These are phyloP conservation scores for Conops quadrifasciatus DNA, from an alignment of 2,888 invertebrate species.

Conservation along the genomic window DNA sequence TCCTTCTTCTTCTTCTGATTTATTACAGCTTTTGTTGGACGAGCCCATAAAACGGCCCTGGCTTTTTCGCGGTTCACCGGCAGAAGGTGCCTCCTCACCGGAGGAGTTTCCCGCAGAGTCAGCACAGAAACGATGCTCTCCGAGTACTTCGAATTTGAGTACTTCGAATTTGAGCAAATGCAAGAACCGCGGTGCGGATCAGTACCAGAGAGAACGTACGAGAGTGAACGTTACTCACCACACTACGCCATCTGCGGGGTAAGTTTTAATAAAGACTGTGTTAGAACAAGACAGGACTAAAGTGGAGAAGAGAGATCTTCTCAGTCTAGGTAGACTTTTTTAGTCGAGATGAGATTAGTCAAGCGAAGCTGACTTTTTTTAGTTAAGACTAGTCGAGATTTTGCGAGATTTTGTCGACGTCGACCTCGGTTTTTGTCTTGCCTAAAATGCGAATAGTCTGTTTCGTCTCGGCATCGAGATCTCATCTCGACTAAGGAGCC, in stretches of 20 bases:
- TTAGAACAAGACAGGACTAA: no score
- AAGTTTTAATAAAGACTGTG: background rate
- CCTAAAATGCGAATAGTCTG: no score
- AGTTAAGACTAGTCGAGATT: no score
- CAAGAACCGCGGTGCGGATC: conserved; percentile 47
- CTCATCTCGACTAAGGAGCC: background rate
- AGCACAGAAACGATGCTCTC: conserved; percentile 45
- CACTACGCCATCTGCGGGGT: background rate
- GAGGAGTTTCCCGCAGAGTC: conserved; percentile 55
- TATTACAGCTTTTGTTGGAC: conserved; percentile 61
- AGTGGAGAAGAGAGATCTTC: no score
- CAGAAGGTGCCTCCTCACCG: conserved; percentile 51
- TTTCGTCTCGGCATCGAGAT: no score
- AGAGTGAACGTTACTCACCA: background rate
- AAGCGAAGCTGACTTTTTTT: no score
- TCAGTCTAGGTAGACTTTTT: no score
- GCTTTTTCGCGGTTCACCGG: conserved; percentile 55
- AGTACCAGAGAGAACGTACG: background rate
- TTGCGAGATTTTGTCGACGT: no score
- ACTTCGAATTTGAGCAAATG: conserved; percentile 41
- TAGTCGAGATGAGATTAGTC: no score
- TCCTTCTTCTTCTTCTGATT: conserved; percentile 61
- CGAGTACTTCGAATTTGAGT: conserved; percentile 44
- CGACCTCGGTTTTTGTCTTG: no score
- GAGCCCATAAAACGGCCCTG: conserved; percentile 67